Conservation (phyloP, 1,140 invertebrate species). For the Gonatopus flavifemur region DNA sequence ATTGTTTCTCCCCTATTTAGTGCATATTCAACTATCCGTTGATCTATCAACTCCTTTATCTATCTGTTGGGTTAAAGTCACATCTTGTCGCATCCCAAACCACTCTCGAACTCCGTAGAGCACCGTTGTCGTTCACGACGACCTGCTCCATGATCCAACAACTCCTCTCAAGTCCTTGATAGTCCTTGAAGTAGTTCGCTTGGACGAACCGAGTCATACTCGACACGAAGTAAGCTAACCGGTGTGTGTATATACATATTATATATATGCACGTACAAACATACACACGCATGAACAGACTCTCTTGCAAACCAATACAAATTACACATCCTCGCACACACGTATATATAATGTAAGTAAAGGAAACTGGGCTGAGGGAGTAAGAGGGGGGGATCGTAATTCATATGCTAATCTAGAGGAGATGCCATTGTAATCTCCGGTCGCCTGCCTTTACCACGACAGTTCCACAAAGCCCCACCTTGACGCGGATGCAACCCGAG, state of each 20-base stretch:
- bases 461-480: slow-evolving; percentile 52
- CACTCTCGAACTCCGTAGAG: slow-evolving; percentile 16
- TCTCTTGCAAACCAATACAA: too few relatives aligned
- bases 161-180: slow-evolving; percentile 10
- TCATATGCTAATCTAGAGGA: slow-evolving; percentile 58
- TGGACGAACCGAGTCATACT: slow-evolving; percentile 11
- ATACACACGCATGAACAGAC: too few relatives aligned
- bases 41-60: too few relatives aligned
- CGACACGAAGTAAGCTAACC: slow-evolving; percentile 11
- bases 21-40: too few relatives aligned
- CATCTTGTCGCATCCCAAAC: too few relatives aligned
- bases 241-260: too few relatives aligned
- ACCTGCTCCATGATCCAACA: slow-evolving; percentile 9
- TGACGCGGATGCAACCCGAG: slow-evolving; percentile 47
- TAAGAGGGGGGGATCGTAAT: slow-evolving; percentile 42
- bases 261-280: too few relatives aligned
- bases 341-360: not conserved
- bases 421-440: slow-evolving; percentile 60
- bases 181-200: slow-evolving; percentile 5
- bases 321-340: too few relatives aligned
- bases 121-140: slow-evolving; percentile 17
- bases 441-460: slow-evolving; percentile 45
- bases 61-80: too few relatives aligned
- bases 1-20: too few relatives aligned
- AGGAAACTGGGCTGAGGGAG: not conserved